Conservation (phyloP, 2,888 invertebrate genomes). For the Drosophila seclusa region DNA sequence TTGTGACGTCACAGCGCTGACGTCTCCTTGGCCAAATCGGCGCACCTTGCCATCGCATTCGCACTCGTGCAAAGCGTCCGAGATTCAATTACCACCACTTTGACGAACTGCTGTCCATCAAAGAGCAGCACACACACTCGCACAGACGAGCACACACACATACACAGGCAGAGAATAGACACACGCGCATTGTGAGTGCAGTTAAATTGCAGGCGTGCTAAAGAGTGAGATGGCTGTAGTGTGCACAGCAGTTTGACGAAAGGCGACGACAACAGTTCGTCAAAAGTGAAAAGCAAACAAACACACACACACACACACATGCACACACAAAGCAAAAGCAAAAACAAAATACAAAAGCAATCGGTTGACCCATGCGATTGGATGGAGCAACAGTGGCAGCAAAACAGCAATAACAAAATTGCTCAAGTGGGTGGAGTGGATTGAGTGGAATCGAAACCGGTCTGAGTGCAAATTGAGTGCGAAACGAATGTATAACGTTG, state of each 20-base stretch:
- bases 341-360: slow-evolving; percentile 61
- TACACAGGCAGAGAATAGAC: background rate
- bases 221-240: slow-evolving; percentile 59
- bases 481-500: background rate
- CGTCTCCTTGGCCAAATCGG: slow-evolving; percentile 26
- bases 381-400: slow-evolving; percentile 52
- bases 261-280: slow-evolving; percentile 80
- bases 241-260: slow-evolving; percentile 64
- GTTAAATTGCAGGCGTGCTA: slow-evolving; percentile 49
- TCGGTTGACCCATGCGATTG: slow-evolving; percentile 69
- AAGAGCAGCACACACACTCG: slow-evolving; percentile 23
- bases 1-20: slow-evolving; percentile 67
- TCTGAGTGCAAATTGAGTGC: slow-evolving; percentile 47
- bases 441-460: slow-evolving; percentile 50
- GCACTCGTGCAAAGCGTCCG: slow-evolving; percentile 43
- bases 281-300: slow-evolving; percentile 52
- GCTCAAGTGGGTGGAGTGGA: slow-evolving; percentile 62
- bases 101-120: slow-evolving; percentile 84
- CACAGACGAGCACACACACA: background rate
- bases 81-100: slow-evolving; percentile 82
- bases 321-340: slow-evolving; percentile 26
- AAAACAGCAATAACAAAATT: slow-evolving; percentile 48
- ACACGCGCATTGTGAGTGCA: slow-evolving; percentile 31
- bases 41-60: slow-evolving; percentile 60
- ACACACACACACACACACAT: slow-evolving; percentile 41